These are phyloP conservation scores for Calypte anna DNA, from an alignment of 2,113 vertebrate genomes.

Conservation along the genomic window DNA sequence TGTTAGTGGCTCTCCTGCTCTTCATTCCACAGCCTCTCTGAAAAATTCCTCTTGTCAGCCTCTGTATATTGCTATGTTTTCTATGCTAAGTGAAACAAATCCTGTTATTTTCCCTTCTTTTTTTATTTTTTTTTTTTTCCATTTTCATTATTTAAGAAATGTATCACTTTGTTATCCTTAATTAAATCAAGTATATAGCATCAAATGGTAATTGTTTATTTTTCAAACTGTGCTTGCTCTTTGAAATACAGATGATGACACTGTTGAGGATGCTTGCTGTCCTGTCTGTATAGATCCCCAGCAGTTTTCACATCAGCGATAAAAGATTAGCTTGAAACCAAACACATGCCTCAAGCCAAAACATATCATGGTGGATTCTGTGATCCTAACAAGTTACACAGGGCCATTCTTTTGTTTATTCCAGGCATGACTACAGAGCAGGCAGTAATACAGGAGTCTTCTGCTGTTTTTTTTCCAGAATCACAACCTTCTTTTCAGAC, in stretches of 20 bases:
- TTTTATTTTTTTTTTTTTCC: background rate
- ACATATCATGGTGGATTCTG: background rate
- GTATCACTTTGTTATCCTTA: background rate
- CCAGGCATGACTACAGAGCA: background rate
- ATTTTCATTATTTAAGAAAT: background rate
- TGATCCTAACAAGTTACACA: background rate
- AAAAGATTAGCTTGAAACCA: slow-evolving; percentile 25
- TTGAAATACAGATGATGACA: background rate
- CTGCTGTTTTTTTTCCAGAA: background rate
- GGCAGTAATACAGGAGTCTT: background rate
- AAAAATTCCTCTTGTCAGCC: background rate
- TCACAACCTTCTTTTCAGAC: background rate
- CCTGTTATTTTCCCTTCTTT: background rate
- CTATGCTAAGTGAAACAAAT: background rate
- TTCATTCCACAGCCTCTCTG: background rate
- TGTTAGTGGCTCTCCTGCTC: background rate
- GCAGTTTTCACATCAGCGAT: slow-evolving; percentile 20
- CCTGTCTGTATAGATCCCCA: background rate
- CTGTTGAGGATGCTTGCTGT: background rate
- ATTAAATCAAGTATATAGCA: background rate
- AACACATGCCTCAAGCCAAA: slow-evolving; percentile 21
- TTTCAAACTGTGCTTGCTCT: background rate
- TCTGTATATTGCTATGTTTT: background rate
- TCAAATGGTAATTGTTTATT: background rate
- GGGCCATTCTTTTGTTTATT: background rate